These are phyloP conservation scores for Daphoenositta chrysoptera DNA, from an alignment of 2,113 vertebrate species.

Conservation along the genomic window DNA sequence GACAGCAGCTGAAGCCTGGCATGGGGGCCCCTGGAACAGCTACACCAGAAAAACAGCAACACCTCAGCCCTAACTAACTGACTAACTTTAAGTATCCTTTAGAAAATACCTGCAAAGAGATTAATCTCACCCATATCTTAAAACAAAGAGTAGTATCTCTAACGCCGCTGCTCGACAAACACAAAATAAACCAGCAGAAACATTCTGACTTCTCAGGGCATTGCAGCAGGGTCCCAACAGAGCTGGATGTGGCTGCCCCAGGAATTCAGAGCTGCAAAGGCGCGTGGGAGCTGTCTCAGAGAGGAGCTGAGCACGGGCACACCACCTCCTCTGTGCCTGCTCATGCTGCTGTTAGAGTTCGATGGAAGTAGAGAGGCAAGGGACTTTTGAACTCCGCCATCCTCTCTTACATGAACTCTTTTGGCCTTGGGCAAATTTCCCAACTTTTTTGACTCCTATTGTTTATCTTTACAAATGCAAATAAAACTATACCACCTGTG, in stretches of 20 bases:
- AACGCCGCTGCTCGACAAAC: neutral
- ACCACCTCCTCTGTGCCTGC: neutral
- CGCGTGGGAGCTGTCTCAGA: neutral
- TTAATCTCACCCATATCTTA: neutral
- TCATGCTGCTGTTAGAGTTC: neutral
- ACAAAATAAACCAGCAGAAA: neutral
- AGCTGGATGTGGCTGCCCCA: neutral
- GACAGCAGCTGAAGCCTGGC: neutral
- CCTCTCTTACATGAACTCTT: neutral
- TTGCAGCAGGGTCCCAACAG: neutral
- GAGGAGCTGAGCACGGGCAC: neutral
- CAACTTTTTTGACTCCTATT: neutral
- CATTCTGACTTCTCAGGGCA: neutral
- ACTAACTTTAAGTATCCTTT: neutral
- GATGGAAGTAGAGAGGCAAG: neutral
- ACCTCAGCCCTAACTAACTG: neutral
- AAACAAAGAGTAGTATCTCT: neutral
- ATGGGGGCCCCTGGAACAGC: neutral
- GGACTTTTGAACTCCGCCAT: neutral
- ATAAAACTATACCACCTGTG: neutral
- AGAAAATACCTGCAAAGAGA: neutral
- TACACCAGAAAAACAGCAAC: neutral
- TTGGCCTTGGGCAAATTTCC: neutral
- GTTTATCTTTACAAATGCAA: neutral
- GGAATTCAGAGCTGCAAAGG: neutral